Conservation (phyloP, 2,113 vertebrate genomes). For the Apaloderma vittatum region DNA sequence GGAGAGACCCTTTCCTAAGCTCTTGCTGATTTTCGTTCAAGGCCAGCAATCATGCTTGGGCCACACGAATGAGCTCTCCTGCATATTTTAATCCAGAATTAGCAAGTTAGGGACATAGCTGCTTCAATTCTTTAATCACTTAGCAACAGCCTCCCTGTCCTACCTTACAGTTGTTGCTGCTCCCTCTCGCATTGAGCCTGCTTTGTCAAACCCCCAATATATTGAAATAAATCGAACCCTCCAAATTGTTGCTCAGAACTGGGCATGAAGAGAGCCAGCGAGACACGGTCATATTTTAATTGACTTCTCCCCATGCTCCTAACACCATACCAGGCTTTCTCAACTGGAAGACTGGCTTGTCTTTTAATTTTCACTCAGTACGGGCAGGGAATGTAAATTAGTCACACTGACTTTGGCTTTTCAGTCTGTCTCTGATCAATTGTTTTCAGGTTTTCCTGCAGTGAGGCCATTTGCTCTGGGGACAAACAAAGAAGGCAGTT, state of each 20-base stretch:
- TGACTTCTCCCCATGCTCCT: not conserved
- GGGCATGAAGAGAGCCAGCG: not conserved
- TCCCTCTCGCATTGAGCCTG: not conserved
- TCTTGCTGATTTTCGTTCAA: not conserved
- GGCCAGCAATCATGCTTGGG: not conserved
- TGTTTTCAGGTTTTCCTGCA: constrained; percentile 55
- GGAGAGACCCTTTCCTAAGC: not conserved
- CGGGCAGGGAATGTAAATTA: constrained; percentile 58
- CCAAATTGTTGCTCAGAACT: not conserved
- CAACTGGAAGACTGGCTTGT: constrained; percentile 9
- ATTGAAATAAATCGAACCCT: not conserved
- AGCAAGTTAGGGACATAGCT: not conserved
- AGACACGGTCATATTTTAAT: not conserved
- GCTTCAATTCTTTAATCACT: constrained; percentile 48
- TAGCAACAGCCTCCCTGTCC: constrained; percentile 52
- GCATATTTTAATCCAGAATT: constrained; percentile 33
- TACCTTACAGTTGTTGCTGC: not conserved
- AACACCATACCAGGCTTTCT: not conserved
- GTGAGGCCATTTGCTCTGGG: not conserved
- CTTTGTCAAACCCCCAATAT: not conserved
- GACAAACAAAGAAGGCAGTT: constrained; percentile 47
- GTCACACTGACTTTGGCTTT: constrained; percentile 49
- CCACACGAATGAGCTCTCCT: not conserved
- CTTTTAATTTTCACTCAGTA: not conserved
- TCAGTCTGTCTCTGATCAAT: constrained; percentile 38